Base-by-base conservation (phyloP, 2,113 vertebrate genomes). In the Okapia johnstoni region DNA sequence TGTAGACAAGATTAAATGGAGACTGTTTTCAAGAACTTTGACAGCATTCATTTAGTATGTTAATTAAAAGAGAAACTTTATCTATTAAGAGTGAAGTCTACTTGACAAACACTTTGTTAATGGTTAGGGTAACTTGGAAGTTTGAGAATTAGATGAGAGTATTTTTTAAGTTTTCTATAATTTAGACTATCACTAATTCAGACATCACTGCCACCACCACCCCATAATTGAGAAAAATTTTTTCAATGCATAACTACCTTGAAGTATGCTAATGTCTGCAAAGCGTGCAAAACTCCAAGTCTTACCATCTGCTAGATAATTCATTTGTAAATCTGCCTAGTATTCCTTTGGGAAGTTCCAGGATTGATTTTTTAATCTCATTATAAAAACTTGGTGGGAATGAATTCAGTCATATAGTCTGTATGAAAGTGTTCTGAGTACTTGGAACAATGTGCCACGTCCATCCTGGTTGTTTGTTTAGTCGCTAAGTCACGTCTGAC, bases 281-380 rank as follows among this genome's bases (percentile, higher is more conserved):
- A 90, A 94, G 58, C 83, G 76, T 85, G 87, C 84, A 95, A 87
- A 97, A 85, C 85, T 86, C 79, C 76, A 96, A 85, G 26, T 61
- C 88, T 96, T 73, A 85, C 87, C 96, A 96, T 95, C 95, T 96
- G 90, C 73, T 93, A 8, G 36, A 57, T 95, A 87, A 96, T 80
- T 94, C 90, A 52, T 80, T 85, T 85, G 79, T 95, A 96, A 96
- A 97, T 80, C 73, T 93, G 84, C 80, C 86, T 89, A 58, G 36
- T 66, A 46, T 88, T 97, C 94, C 85, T 85, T 88, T 85, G 94
- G 94, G 93, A 97, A 85, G 61, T 57, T 85, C 66, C 58, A 48
- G 80, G 40, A 26, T 6, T 92, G 79, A 89, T 52, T 95, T 96
- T 97, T 97, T 76, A 85, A 96, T 48, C 70, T 96, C 85, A 86